Evolutionary conservation across 2,113 vertebrate species (phyloP).

Genomic region (Peromyscus leucopus): DNA sequence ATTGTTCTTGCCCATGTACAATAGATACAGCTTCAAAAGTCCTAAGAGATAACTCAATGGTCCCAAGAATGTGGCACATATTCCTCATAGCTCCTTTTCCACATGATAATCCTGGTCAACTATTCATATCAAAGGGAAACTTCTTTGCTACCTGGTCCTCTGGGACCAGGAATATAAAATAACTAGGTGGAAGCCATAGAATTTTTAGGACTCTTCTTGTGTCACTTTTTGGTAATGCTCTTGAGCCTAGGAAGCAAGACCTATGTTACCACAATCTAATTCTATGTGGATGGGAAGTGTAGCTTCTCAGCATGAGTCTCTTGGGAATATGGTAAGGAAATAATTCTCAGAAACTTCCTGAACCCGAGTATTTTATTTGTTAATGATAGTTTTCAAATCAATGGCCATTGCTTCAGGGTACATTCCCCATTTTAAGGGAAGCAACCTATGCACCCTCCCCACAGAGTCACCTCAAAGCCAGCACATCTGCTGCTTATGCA

Average conservation of each 20-base stretch:
- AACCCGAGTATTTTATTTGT: background rate
- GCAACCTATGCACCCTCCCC: background rate
- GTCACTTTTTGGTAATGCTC: background rate
- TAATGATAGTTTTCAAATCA: background rate
- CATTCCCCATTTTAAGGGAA: background rate
- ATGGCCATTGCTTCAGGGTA: background rate
- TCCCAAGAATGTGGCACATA: background rate
- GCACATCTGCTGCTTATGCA: background rate
- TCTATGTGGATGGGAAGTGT: background rate
- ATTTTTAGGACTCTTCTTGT: background rate
- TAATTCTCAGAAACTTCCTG: background rate
- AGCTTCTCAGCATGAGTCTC: background rate
- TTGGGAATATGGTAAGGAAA: background rate
- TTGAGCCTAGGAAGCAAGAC: background rate
- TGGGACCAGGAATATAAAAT: background rate
- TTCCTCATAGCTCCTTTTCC: background rate
- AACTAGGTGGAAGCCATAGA: no score
- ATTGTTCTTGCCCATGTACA: background rate
- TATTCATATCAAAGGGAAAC: background rate
- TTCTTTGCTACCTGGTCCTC: background rate
- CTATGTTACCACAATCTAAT: background rate
- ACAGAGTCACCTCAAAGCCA: background rate
- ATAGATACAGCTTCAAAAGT: background rate
- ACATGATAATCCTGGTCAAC: background rate
- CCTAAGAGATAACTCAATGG: background rate